Evolutionary conservation across 2,888 invertebrate species (phyloP), one percentile per base, ranked within the genome.

Genomic region (Timandra comae): DNA sequence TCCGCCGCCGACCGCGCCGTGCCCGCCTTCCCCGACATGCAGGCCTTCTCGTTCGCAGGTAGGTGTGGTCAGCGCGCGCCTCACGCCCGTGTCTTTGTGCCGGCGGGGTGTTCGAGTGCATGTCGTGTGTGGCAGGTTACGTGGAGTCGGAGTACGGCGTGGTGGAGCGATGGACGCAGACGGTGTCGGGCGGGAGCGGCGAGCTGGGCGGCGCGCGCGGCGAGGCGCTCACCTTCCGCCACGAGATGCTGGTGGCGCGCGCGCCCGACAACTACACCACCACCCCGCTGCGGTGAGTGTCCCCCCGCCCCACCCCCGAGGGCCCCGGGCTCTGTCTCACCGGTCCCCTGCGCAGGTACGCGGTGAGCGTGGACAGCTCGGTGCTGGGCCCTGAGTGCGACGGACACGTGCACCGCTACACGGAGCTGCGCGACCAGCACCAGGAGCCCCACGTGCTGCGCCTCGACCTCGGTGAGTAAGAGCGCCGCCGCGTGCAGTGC

Each of bases 361-460:
- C 64, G 1, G 76, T 82, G 43, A 33, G 48, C 1, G 69, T 77
- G 32, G 76, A 82, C 65, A 81, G 81, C 49, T 76, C 81, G 1
- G 53, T 67, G 49, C 65, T 84, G 46, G 82, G 82, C 20, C 38
- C 56, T 12, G 51, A 56, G 46, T 49, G 63, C 49, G 84, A 84
- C 50, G 56, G 63, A 12, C 78, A 79, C 60, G 61, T 64, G 52
- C 80, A 80, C 41, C 56, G 61, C 29, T 84, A 76, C 63, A 39
- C 43, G 22, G 63, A 63, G 33, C 66, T 68, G 21, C 38, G 41
- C 19, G 33, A 45, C 29, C 44, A 44, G 32, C 41, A 42, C 3
- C 54, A 53, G 34, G 56, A 63, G 39, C 43, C 55, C 3, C 43
- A 49, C 7, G 47, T 61, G 43, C 64, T 75, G 38, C 33, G 38